Percentiles rank a stretch among this genome's conserved stretches.
Evolutionary conservation across 2,113 vertebrate genomes (phyloP).

Genomic region (Melanocharis versteri): DNA sequence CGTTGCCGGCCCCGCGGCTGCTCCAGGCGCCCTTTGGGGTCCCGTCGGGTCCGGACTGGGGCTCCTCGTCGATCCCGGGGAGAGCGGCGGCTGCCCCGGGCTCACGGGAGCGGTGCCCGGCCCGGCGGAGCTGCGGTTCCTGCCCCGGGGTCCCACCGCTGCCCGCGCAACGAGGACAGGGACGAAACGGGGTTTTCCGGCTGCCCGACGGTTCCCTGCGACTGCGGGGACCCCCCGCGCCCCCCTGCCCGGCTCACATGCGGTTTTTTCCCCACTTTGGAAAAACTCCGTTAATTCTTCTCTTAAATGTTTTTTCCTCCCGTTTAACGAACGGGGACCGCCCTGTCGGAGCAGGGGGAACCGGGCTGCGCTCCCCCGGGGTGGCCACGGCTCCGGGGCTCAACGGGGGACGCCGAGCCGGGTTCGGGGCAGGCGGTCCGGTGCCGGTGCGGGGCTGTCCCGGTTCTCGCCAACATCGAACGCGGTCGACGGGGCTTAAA

Average conservation of each 20-base stretch:
- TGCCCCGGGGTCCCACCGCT: not conserved
- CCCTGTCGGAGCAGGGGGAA: not conserved
- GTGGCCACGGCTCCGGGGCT: not conserved
- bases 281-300: not conserved
- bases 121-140: not conserved
- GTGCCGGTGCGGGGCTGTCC: too few relatives aligned
- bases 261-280: fast-evolving
- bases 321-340: not conserved
- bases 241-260: not conserved
- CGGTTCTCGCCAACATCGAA: not conserved
- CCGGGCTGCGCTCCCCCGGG: not conserved
- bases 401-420: not conserved
- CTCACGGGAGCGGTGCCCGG: not conserved
- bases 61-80: not conserved
- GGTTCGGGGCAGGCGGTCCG: too few relatives aligned
- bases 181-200: not conserved
- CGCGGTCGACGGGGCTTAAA: constrained; percentile 52
- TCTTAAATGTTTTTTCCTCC: not conserved
- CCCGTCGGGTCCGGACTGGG: not conserved
- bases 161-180: not conserved
- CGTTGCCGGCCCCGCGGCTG: too few relatives aligned
- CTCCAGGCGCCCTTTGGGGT: not conserved
- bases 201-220: not conserved
- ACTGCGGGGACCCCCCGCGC: not conserved
- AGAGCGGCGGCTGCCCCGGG: not conserved